Evolutionary conservation across 2,888 invertebrate genomes (phyloP).

Genomic region (Monochamus alternatus): DNA sequence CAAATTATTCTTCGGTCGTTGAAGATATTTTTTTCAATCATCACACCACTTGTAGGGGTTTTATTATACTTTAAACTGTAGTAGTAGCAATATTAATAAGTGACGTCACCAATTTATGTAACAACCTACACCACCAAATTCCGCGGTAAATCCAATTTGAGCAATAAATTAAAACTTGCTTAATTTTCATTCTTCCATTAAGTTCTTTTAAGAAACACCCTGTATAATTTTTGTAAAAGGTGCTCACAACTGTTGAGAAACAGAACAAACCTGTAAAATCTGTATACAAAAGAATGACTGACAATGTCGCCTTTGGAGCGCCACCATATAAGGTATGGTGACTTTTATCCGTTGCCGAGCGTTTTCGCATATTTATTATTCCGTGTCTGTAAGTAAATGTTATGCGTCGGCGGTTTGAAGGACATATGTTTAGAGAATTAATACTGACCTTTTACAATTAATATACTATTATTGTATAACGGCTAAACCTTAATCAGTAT

Average conservation of each 20-base stretch:
- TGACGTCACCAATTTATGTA: too few relatives aligned
- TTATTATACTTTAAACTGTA: too few relatives aligned
- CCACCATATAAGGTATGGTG: background rate
- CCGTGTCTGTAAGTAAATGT: background rate
- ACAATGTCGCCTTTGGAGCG: background rate
- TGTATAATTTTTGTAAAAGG: too few relatives aligned
- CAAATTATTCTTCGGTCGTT: too few relatives aligned
- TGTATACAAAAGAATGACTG: background rate
- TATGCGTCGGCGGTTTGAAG: constrained; percentile 1
- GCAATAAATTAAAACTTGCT: too few relatives aligned
- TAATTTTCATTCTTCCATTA: too few relatives aligned
- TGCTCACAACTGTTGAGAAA: background rate
- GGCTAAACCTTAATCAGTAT: background rate
- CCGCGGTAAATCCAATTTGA: too few relatives aligned
- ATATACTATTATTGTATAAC: constrained; percentile 10
- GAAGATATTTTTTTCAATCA: too few relatives aligned
- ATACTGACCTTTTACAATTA: constrained; percentile 9
- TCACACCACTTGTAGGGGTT: too few relatives aligned
- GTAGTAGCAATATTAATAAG: too few relatives aligned
- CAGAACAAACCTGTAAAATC: background rate
- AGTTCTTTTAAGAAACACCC: too few relatives aligned
- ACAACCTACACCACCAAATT: too few relatives aligned
- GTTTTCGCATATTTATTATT: background rate
- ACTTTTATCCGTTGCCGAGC: constrained; percentile 7
- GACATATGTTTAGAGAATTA: constrained; percentile 1